phyloP scores from a whole-genome alignment of 1,140 invertebrate genomes.

The Drosophila sp. region DNA sequence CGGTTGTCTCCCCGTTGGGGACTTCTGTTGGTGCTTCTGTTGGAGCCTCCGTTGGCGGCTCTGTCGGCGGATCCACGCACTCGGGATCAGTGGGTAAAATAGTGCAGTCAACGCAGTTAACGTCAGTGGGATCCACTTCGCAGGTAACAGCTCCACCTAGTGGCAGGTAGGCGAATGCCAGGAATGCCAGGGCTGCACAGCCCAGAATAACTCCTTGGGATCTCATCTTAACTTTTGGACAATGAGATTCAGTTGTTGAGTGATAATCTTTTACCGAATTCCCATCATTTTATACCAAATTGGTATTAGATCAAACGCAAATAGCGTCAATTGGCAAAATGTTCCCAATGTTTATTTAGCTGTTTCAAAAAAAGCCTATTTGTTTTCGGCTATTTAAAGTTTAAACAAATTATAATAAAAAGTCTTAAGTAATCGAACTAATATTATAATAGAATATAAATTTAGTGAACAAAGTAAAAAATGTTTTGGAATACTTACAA shows the following conservation, averaged over 20 bases:
- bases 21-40: slow-evolving; percentile 3
- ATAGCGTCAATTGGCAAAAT: background rate
- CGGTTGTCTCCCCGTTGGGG: background rate
- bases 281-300: background rate
- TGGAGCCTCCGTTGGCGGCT: too few species aligned
- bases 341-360: background rate
- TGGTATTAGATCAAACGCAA: background rate
- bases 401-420: too few species aligned
- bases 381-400: background rate
- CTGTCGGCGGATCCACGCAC: too few species aligned
- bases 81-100: background rate
- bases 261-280: background rate
- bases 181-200: background rate
- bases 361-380: background rate
- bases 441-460: background rate
- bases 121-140: background rate
- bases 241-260: background rate
- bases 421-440: too few species aligned
- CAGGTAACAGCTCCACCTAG: background rate
- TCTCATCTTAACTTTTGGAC: background rate
- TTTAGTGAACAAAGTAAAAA: too few species aligned
- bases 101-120: background rate
- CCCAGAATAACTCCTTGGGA: background rate
- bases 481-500: too few species aligned
- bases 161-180: background rate